These are phyloP conservation scores for Vanessa cardui DNA, from an alignment of 2,888 invertebrate genomes.

Conservation along the genomic window DNA sequence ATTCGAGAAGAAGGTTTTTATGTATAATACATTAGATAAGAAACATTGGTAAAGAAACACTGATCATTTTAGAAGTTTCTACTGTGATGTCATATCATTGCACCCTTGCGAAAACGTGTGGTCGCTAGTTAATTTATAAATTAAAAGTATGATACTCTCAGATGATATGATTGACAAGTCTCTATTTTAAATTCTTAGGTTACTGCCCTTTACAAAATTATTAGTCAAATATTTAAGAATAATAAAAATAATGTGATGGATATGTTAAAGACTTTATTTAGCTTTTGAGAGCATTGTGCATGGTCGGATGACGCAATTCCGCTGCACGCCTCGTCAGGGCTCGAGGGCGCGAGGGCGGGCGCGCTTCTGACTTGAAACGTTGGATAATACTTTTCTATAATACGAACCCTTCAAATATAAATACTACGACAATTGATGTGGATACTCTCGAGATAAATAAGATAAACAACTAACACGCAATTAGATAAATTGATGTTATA, in stretches of 20 bases:
- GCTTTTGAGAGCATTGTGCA: conserved; percentile 6
- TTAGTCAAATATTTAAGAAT: background rate
- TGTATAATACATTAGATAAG: no score
- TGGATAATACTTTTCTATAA: background rate
- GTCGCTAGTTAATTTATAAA: no score
- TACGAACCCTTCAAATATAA: background rate
- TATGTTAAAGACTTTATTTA: background rate
- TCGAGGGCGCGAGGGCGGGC: conserved; percentile 6
- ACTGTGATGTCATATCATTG: no score
- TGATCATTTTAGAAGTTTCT: no score
- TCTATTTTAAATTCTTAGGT: no score
- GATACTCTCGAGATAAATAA: conserved; percentile 2
- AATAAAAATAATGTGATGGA: background rate
- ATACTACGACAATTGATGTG: conserved; percentile 16
- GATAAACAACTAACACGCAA: conserved; percentile 9
- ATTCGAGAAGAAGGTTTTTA: no score
- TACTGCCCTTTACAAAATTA: no score
- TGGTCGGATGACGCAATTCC: conserved; percentile 19
- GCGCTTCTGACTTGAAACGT: background rate
- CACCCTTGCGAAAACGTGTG: no score
- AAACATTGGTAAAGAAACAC: no score
- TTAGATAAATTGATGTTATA: background rate
- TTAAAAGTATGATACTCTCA: no score
- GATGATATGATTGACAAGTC: no score
- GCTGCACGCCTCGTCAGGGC: conserved; percentile 5